Conservation (phyloP, 2,113 vertebrate genomes). For the Pogona vitticeps region DNA sequence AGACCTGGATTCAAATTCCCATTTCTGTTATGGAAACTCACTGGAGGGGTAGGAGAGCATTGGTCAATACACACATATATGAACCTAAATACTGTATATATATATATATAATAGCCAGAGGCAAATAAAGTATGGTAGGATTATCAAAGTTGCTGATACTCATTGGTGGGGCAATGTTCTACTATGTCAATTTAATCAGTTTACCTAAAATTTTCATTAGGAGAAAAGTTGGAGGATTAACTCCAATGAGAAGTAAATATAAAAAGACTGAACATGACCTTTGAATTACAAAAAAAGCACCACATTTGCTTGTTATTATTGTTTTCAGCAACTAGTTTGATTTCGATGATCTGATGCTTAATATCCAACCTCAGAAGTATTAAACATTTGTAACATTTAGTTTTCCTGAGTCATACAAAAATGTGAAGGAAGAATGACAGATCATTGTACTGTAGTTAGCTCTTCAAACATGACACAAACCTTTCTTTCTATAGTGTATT, state of each 20-base stretch:
- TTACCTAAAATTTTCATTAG: not conserved
- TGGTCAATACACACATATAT: too few relatives aligned
- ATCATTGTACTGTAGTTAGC: not conserved
- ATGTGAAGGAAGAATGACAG: not conserved
- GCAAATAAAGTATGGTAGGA: too few relatives aligned
- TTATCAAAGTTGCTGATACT: not conserved
- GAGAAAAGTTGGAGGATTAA: not conserved
- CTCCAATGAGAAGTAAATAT: not conserved
- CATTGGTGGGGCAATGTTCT: not conserved
- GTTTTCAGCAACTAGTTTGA: not conserved
- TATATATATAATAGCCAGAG: too few relatives aligned
- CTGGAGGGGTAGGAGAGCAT: not conserved
- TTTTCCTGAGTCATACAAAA: not conserved
- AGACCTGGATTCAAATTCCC: too few relatives aligned
- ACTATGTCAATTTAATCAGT: not conserved
- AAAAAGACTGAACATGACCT: not conserved
- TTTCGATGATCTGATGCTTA: not conserved
- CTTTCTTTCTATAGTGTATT: conserved; percentile 14
- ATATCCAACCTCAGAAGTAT: not conserved
- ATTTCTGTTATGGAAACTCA: too few relatives aligned
- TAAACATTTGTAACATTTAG: not conserved
- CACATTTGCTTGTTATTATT: not conserved
- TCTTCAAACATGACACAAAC: not conserved
- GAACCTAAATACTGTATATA: too few relatives aligned
- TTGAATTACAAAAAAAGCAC: not conserved